Evolutionary conservation across 2,113 vertebrate species (phyloP), one percentile per base, ranked within the genome.

Genomic region (Ardeotis arabs): DNA sequence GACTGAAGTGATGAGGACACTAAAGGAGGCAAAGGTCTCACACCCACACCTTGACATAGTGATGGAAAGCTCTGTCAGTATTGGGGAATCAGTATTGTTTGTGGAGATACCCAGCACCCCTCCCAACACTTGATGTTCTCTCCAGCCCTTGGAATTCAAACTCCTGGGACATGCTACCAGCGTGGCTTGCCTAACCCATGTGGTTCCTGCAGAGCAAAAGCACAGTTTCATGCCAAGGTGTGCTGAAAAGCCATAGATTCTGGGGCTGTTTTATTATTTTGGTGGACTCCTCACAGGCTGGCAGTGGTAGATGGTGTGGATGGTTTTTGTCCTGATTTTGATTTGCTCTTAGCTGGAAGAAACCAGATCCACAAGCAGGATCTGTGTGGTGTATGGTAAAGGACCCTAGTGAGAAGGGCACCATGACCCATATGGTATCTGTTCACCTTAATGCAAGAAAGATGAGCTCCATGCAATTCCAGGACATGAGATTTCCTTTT

Each of bases 31-130:
- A 49, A 4, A 87, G 64, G 10, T 87, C 50, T 83, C 13, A 14
- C 8, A 52, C 10, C 4, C 6, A 2, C 4, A 25, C 45, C 25
- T 64, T 67, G 8, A 67, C 27, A 35, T 3, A 62, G 21, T 0
- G 0, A 23, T 49, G 37, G 59, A 68, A 74, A 84, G 8, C 8
- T 83, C 44, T 67, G n/a, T 56, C n/a, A 22, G 3, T 35, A 24
- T 6, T 64, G 8, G 7, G 10, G 22, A 10, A 68, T 41, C 39
- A 47, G 21, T 12, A 56, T 27, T 24, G 44, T 41, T 29, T 89
- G 24, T 59, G 16, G 66, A 23, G 35, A 45, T 67, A 89, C 11
- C 7, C 12, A 84, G 4, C 37, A 75, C 1, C 6, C 12, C 22
- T 74, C 16, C 33, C 44, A 73, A 28, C 35, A 47, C 22, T 23